phyloP scores from a whole-genome alignment of 35 echinoderm and acorn worm species.

The Diadema setosum region DNA sequence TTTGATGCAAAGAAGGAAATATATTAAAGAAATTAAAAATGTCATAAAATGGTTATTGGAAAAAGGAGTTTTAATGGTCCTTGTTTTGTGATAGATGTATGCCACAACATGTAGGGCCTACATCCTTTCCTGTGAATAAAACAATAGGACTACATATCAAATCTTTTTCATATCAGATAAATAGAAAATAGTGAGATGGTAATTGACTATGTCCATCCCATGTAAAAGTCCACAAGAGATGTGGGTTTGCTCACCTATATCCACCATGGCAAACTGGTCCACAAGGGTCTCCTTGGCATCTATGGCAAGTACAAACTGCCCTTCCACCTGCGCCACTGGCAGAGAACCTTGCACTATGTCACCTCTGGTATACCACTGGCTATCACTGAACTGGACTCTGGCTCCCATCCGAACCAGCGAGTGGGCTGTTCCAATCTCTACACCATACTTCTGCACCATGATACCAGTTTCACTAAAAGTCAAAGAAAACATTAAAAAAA shows the following conservation, averaged over 20 bases:
- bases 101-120: too few relatives aligned
- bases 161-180: too few relatives aligned
- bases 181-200: too few relatives aligned
- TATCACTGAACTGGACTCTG: constrained; percentile 69
- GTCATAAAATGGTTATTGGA: too few relatives aligned
- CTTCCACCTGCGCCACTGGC: constrained; percentile 15
- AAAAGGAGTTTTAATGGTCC: too few relatives aligned
- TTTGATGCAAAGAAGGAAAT: too few relatives aligned
- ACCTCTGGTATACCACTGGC: constrained; percentile 47
- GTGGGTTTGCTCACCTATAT: constrained; percentile 73
- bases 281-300: constrained; percentile 64
- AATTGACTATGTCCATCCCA: too few relatives aligned
- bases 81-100: too few relatives aligned
- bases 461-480: not conserved
- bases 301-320: constrained; percentile 41
- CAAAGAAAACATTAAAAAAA: not conserved
- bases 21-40: too few relatives aligned
- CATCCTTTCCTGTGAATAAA: too few relatives aligned
- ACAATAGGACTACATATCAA: too few relatives aligned
- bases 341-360: not conserved
- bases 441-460: not conserved
- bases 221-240: too few relatives aligned
- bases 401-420: constrained; percentile 50
- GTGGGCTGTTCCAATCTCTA: constrained; percentile 35
- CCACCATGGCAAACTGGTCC: constrained; percentile 58